A percentile compares a stretch with the other conserved stretches of the same genome.
Evolutionary conservation across 2,888 invertebrate genomes (phyloP).

Genomic region (Scaptodrosophila latifasciaeformis): DNA sequence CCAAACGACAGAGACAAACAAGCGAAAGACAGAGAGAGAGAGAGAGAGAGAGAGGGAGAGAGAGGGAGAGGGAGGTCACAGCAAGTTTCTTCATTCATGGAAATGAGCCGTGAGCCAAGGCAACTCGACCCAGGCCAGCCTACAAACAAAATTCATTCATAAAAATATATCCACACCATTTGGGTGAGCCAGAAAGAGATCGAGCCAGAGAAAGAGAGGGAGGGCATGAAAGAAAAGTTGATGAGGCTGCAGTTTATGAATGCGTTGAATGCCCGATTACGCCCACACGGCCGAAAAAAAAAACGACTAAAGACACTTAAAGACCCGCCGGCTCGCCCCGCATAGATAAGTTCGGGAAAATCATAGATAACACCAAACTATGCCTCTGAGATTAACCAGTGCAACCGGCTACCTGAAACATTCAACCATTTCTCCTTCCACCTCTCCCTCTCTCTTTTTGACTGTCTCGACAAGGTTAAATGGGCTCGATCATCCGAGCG

Average conservation of each 20-base stretch:
- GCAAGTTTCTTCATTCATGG: slow-evolving; percentile 30
- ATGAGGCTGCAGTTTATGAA: slow-evolving; percentile 6
- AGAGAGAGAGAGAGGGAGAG: too few relatives aligned
- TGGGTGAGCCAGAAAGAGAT: too few relatives aligned
- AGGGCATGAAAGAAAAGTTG: slow-evolving; percentile 13
- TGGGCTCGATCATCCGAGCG: too few relatives aligned
- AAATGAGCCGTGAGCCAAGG: neutral
- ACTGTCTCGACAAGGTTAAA: too few relatives aligned
- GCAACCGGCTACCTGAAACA: neutral
- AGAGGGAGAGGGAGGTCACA: too few relatives aligned
- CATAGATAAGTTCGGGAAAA: too few relatives aligned
- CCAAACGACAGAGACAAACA: neutral
- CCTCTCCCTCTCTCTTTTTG: too few relatives aligned
- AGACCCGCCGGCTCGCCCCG: neutral
- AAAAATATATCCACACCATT: too few relatives aligned
- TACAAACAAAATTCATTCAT: slow-evolving; percentile 57
- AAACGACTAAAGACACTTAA: neutral
- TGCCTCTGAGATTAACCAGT: too few relatives aligned
- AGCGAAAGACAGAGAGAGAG: too few relatives aligned
- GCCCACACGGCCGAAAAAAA: neutral
- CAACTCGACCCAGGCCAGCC: neutral
- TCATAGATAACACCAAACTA: too few relatives aligned
- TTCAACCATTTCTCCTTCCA: neutral
- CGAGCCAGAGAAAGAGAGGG: neutral
- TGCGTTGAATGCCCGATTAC: neutral